These are phyloP conservation scores for Eptatretus atami DNA, from an alignment of 2,797 vertebrate species.

Conservation along the genomic window DNA sequence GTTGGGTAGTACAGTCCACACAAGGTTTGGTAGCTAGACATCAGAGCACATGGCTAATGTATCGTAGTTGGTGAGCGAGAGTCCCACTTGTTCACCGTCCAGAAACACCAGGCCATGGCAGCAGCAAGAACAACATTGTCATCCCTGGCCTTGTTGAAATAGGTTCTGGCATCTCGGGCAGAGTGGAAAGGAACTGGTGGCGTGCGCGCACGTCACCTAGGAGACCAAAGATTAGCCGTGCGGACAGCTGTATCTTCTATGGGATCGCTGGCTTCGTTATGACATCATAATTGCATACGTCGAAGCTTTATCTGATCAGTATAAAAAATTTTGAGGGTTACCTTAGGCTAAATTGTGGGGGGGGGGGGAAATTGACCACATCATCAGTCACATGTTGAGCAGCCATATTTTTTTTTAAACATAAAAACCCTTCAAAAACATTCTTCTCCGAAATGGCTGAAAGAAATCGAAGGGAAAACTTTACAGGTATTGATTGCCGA, in stretches of 20 bases:
- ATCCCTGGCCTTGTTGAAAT: conserved; percentile 59
- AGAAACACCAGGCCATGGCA: conserved; percentile 64
- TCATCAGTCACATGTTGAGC: too few species aligned
- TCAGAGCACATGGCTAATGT: conserved; percentile 49
- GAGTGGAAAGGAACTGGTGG: conserved; percentile 54
- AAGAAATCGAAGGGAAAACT: too few species aligned
- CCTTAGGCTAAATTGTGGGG: too few species aligned
- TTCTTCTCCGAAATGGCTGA: too few species aligned
- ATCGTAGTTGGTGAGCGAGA: conserved; percentile 50
- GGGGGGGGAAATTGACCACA: too few species aligned
- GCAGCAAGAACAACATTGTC: conserved; percentile 29
- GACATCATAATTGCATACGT: too few species aligned
- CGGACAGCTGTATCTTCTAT: conserved; percentile 61
- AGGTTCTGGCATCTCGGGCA: conserved; percentile 67
- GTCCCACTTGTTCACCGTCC: conserved; percentile 70
- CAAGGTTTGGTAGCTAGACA: conserved; percentile 39
- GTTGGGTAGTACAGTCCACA: conserved; percentile 22
- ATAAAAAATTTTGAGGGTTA: too few species aligned
- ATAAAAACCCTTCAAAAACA: too few species aligned
- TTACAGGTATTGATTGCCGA: too few species aligned
- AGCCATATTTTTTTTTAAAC: too few species aligned
- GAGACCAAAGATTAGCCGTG: conserved; percentile 64
- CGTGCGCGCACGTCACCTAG: conserved; percentile 53
- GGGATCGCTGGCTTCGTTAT: conserved; percentile 23
- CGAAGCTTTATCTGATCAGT: too few species aligned